Conservation (phyloP, 2,113 vertebrate species). For the Rhinogobius similis region DNA sequence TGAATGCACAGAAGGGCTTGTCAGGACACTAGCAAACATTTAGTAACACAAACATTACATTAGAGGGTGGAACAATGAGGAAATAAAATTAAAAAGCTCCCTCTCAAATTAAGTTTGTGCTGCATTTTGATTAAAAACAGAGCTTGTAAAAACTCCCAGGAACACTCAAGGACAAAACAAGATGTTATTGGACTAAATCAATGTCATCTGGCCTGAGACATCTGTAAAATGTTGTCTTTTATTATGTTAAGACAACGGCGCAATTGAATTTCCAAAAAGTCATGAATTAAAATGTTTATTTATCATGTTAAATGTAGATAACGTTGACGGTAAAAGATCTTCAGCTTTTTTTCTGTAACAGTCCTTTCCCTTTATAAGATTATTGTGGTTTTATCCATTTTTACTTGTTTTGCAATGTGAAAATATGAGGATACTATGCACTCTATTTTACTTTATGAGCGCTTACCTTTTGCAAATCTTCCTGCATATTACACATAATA, state of each 20-base stretch:
- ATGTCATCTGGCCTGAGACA: conserved; percentile 14
- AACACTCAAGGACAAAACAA: conserved; percentile 8
- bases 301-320: not conserved
- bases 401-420: not conserved
- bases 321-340: conserved; percentile 2
- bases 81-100: conserved; percentile 16
- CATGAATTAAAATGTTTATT: conserved; percentile 5
- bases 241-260: conserved; percentile 3
- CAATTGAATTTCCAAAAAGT: not conserved
- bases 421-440: not conserved
- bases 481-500: too few species aligned
- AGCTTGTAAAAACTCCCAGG: not conserved
- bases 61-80: not conserved
- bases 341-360: not conserved
- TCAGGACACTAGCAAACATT: not conserved
- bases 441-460: not conserved
- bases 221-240: conserved; percentile 7
- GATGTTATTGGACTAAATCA: conserved; percentile 11
- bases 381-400: too few species aligned
- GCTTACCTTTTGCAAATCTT: not conserved
- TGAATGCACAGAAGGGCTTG: not conserved
- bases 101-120: conserved; percentile 13
- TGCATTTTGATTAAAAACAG: conserved; percentile 12
- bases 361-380: not conserved
- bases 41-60: not conserved